Evolutionary conservation across 2,113 vertebrate species (phyloP).

Genomic region (Catharus fuscescens): DNA sequence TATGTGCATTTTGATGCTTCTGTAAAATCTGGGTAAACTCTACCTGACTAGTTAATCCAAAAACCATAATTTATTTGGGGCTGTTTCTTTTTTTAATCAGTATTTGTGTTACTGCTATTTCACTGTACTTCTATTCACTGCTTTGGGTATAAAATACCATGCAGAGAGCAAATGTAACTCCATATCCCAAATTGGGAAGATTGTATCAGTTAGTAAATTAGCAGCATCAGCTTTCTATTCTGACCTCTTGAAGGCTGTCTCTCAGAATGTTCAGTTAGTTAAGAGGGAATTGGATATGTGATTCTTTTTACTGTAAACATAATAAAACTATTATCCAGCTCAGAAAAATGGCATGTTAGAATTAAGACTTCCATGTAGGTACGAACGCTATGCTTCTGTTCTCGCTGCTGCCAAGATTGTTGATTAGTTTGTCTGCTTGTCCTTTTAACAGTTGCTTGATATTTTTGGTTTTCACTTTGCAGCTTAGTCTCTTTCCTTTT

Average conservation of each 20-base stretch:
- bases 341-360: neutral
- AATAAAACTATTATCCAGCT: neutral
- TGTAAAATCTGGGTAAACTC: neutral
- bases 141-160: neutral
- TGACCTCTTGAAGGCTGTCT: neutral
- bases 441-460: neutral
- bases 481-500: conserved; percentile 21
- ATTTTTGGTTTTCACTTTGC: neutral
- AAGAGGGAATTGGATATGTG: neutral
- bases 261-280: neutral
- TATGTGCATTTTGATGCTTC: neutral
- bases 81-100: neutral
- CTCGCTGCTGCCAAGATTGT: neutral
- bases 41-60: neutral
- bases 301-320: neutral
- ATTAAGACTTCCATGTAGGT: neutral
- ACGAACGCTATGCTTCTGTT: neutral
- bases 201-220: conserved; percentile 19
- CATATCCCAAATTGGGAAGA: conserved; percentile 8
- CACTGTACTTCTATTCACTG: neutral
- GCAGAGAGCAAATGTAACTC: conserved; percentile 12
- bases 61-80: neutral
- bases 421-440: neutral
- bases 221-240: neutral
- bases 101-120: neutral